Percentiles rank a stretch among this genome's conserved stretches.
phyloP scores from a whole-genome alignment of 2,113 vertebrate species.

The Cranoglanis bouderius region DNA sequence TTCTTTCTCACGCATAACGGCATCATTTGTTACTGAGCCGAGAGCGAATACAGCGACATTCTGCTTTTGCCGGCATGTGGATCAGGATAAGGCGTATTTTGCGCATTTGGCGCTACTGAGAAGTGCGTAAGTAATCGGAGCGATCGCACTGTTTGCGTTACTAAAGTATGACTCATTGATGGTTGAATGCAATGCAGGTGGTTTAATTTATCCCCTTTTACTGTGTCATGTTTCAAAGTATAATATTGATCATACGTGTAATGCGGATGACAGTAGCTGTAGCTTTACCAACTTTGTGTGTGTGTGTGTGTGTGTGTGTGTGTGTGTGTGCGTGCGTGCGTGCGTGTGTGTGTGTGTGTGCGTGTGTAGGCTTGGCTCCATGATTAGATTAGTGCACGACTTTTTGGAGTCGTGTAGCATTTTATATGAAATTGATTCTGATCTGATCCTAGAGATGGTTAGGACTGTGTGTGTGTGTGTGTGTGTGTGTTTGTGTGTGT shows the following conservation, averaged over 20 bases:
- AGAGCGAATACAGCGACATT: constrained; percentile 10
- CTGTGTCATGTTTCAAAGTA: background rate
- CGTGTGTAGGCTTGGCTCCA: background rate
- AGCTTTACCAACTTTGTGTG: background rate
- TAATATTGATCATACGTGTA: background rate
- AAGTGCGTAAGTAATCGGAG: constrained; percentile 30
- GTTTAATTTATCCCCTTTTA: background rate
- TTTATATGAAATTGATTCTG: background rate
- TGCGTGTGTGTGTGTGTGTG: background rate
- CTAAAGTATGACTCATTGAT: background rate
- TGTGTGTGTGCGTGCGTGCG: background rate
- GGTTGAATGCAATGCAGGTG: background rate
- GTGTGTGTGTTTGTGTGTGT: no score
- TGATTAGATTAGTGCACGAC: background rate
- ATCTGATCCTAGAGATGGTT: background rate
- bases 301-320: background rate
- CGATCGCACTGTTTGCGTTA: background rate
- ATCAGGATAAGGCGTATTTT: constrained; percentile 8
- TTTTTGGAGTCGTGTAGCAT: background rate
- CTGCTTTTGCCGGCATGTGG: background rate
- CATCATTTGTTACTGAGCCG: background rate
- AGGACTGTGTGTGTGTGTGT: background rate
- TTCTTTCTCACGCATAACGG: background rate
- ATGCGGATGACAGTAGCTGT: background rate
- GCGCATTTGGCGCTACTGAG: background rate